Conservation (phyloP, 2,797 vertebrate genomes). For the Clarias fuscus region DNA sequence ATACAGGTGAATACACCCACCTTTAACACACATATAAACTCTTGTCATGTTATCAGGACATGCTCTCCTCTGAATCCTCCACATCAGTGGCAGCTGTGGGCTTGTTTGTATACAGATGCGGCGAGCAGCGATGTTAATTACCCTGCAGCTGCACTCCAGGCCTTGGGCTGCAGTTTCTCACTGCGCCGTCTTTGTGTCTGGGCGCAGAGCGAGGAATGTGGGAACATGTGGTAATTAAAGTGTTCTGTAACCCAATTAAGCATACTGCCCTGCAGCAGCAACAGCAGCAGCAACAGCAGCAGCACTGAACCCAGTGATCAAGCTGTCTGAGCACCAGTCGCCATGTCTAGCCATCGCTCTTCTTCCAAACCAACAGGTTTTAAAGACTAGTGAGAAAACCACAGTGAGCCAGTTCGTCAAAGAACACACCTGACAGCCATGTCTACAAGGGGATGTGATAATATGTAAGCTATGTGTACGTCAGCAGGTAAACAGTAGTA, state of each 20-base stretch:
- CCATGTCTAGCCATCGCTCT: conserved; percentile 7
- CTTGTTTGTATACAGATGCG: conserved; percentile 82
- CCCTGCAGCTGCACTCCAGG: conserved; percentile 73
- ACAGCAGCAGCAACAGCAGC: conserved; percentile 42
- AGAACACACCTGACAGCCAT: conserved; percentile 50
- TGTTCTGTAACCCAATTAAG: conserved; percentile 77
- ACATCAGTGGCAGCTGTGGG: conserved; percentile 74
- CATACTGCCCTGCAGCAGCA: conserved; percentile 49
- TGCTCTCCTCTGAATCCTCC: conserved; percentile 59
- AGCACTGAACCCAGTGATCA: conserved; percentile 21
- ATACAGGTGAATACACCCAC: conserved; percentile 24
- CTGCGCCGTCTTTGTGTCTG: conserved; percentile 64
- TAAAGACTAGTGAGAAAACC: conserved; percentile 19
- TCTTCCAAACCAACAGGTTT: conserved; percentile 35
- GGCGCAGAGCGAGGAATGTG: conserved; percentile 66
- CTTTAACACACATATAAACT: neutral
- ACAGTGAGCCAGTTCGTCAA: conserved; percentile 34
- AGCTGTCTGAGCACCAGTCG: conserved; percentile 1
- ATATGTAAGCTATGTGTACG: conserved; percentile 37
- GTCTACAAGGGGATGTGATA: conserved; percentile 37
- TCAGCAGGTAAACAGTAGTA: conserved; percentile 64
- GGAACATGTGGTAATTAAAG: conserved; percentile 76
- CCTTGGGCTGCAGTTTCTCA: conserved; percentile 55
- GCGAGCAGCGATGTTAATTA: conserved; percentile 74
- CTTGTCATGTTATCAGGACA: neutral